Percentiles rank a stretch among this genome's conserved stretches.
phyloP scores from a whole-genome alignment of 2,797 vertebrate genomes.

The Pelochelys cantorii region DNA sequence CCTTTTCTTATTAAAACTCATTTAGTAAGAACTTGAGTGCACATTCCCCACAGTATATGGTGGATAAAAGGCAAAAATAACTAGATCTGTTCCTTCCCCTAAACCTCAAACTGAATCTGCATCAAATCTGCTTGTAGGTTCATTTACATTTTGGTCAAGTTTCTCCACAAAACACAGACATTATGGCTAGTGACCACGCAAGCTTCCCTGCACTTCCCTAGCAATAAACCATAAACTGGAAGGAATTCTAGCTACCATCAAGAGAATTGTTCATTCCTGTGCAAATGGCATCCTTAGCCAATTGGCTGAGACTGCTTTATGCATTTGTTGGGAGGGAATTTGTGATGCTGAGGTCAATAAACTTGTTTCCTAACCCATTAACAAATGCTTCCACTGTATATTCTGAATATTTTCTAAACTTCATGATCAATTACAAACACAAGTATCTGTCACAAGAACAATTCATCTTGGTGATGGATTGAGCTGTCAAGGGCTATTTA shows the following conservation, averaged over 20 bases:
- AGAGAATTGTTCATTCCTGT: background rate
- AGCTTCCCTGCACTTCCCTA: background rate
- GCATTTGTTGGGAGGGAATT: background rate
- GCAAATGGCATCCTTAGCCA: background rate
- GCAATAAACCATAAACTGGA: background rate
- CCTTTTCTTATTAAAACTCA: background rate
- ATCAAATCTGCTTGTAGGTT: background rate
- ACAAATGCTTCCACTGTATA: background rate
- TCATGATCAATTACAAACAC: background rate
- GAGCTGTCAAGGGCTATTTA: background rate
- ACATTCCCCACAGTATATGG: background rate
- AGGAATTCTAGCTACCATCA: background rate
- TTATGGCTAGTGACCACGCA: background rate
- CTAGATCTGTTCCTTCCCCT: background rate
- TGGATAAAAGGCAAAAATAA: background rate
- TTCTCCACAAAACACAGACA: background rate
- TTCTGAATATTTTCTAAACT: background rate
- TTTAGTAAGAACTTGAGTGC: background rate
- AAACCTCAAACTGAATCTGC: background rate
- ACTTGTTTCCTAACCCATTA: background rate
- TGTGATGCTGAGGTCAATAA: background rate
- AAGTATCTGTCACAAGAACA: background rate
- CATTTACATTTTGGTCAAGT: background rate
- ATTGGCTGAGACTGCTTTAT: background rate
- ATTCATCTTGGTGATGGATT: background rate